Base-by-base conservation (phyloP, 2,888 invertebrate species). In the Tenodera sinensis region DNA sequence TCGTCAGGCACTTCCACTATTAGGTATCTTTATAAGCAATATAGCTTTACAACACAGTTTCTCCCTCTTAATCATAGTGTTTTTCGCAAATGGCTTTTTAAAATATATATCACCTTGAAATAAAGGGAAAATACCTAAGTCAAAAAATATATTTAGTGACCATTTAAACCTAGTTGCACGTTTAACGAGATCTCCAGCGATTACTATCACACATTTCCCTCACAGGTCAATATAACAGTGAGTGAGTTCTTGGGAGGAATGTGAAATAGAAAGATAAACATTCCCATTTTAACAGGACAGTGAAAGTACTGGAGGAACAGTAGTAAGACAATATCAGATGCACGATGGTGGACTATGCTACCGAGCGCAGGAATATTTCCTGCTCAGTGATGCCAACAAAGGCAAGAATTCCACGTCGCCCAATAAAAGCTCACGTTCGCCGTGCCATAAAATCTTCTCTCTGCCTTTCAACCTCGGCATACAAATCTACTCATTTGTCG, bases 251-350 rank as follows among this genome's bases (percentile, higher is more conserved):
- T 6, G 54, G 20, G 4, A 71, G 20, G 54, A 71, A 71, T 20
- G 54, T 71, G 54, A 14, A 71, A 71, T 71, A 71, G 54, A 15
- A 71, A 71, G 54, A 71, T 71, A 71, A 71, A 15, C 15, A 71
- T 71, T 71, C 25, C 54, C 54, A 71, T 71, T 71, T 71, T 71
- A 20, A 71, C 54, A 71, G 54, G 54, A 71, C 54, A 71, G 54
- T 25, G 54, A 71, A 71, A 71, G 54, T 71, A 71, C 54, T 85
- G 47, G 47, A 54, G 3, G 85, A 85, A 85, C 85, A 85, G 85
- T 85, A 85, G 85, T 85, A 47, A 28, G 14, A 28, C 42, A 85
- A 54, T 85, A 85, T 85, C 85, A 85, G 85, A 85, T 85, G 47
- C 85, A 85, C 85, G 85, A 85, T 34, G 34, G 47, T 34, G n/a